Conservation (phyloP, 2,888 invertebrate genomes). For the Phragmatobia fuliginosa region DNA sequence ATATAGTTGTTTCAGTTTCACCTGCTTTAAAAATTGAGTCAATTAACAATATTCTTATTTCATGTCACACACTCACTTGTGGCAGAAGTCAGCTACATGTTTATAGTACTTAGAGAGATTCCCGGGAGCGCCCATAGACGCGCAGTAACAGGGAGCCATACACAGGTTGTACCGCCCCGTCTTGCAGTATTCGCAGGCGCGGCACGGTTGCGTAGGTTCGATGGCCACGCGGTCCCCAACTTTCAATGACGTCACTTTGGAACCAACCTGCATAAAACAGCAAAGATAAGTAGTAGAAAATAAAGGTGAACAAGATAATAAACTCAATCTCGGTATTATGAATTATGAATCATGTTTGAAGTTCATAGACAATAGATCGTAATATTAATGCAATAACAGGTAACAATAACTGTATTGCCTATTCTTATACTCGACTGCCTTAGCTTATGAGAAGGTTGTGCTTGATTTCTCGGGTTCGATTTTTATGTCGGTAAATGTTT, state of each 20-base stretch:
- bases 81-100: slow-evolving; percentile 95
- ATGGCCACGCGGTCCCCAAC: slow-evolving; percentile 96
- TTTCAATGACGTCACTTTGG: slow-evolving; percentile 87
- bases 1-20: too few relatives aligned
- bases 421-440: too few relatives aligned
- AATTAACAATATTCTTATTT: too few relatives aligned
- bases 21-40: too few relatives aligned
- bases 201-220: slow-evolving; percentile 97
- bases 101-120: slow-evolving; percentile 94
- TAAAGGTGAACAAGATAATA: not conserved
- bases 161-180: slow-evolving; percentile 96
- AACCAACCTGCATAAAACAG: slow-evolving; percentile 72
- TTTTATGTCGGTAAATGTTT: too few relatives aligned
- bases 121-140: slow-evolving; percentile 95
- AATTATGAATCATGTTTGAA: too few relatives aligned
- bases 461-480: too few relatives aligned
- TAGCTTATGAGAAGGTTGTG: too few relatives aligned
- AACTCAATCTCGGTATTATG: not conserved
- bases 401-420: too few relatives aligned
- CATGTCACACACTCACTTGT: slow-evolving; percentile 86
- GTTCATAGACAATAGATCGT: too few relatives aligned
- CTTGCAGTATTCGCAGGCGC: slow-evolving; percentile 93
- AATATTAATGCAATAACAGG: too few relatives aligned
- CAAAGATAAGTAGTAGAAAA: not conserved
- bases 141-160: slow-evolving; percentile 93